Evolutionary conservation across 2,113 vertebrate genomes (phyloP).

Genomic region (Myocastor coypus): DNA sequence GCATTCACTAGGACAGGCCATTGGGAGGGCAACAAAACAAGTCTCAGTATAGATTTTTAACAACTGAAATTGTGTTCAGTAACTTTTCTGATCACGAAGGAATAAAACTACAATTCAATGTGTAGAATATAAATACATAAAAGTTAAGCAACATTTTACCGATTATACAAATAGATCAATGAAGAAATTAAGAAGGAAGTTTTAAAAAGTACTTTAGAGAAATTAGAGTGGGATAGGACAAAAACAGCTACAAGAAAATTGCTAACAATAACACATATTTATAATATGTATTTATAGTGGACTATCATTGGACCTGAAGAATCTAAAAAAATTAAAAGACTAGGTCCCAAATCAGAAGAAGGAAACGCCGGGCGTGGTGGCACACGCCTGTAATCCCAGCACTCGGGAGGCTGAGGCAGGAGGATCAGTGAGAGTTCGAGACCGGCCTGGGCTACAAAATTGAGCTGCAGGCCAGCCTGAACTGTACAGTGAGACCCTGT

Average conservation of each 20-base stretch:
- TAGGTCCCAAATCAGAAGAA: neutral
- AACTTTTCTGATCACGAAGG: neutral
- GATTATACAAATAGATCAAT: neutral
- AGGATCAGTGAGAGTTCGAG: too few species aligned
- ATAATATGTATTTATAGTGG: too few species aligned
- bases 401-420: too few species aligned
- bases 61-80: neutral
- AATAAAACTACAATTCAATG: neutral
- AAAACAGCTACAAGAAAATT: neutral
- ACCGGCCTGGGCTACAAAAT: too few species aligned
- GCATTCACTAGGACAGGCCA: neutral
- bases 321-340: neutral
- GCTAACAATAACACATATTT: neutral
- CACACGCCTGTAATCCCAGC: too few species aligned
- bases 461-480: too few species aligned
- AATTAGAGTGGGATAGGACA: neutral
- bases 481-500: too few species aligned
- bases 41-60: neutral
- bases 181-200: neutral
- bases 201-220: neutral
- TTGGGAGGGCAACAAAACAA: neutral
- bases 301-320: neutral
- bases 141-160: neutral
- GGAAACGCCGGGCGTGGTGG: too few species aligned
- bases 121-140: neutral